Conservation (phyloP, 2,888 invertebrate genomes). For the Parasteatoda lunata region DNA sequence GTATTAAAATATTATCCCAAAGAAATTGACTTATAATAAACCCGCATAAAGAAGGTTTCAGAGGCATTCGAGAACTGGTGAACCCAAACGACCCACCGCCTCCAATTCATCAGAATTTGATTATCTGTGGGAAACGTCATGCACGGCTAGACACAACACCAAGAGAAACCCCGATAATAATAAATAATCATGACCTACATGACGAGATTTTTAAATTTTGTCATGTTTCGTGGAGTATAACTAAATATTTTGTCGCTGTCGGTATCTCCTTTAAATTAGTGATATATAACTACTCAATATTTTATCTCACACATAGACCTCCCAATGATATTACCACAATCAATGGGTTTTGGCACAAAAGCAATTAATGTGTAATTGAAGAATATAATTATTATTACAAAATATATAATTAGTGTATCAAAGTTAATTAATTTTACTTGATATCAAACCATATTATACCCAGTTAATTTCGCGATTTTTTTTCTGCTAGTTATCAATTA, state of each 20-base stretch:
- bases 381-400: too few species aligned
- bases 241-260: not conserved
- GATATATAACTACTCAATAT: not conserved
- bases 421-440: too few species aligned
- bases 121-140: conserved; percentile 44
- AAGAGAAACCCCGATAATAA: conserved; percentile 4
- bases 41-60: conserved; percentile 4
- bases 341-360: too few species aligned
- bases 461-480: too few species aligned
- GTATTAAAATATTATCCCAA: too few species aligned
- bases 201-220: conserved; percentile 3
- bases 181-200: conserved; percentile 11
- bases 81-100: conserved; percentile 40
- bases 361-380: too few species aligned
- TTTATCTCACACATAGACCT: not conserved
- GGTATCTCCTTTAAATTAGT: not conserved
- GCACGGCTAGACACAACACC: conserved; percentile 27
- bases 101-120: conserved; percentile 54
- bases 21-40: too few species aligned
- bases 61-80: conserved; percentile 25
- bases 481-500: too few species aligned
- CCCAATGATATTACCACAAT: not conserved
- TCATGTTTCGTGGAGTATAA: conserved; percentile 10
- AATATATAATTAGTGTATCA: too few species aligned
- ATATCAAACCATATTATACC: too few species aligned